Evolutionary conservation across 2,797 vertebrate species (phyloP).

Genomic region (Dipus sagitta): DNA sequence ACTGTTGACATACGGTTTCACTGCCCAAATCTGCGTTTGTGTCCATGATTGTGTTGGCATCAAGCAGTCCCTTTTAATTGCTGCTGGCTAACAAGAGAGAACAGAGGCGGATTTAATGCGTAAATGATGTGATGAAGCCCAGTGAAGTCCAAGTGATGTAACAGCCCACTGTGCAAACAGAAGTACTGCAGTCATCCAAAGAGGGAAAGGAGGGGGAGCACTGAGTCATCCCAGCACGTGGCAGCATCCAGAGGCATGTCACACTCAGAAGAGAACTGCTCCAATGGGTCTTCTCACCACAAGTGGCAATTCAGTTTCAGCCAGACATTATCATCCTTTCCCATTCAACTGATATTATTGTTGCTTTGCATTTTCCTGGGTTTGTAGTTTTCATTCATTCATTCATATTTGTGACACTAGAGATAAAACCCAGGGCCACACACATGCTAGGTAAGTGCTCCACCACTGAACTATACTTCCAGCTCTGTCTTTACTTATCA

Average conservation of each 20-base stretch:
- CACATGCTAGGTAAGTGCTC: neutral
- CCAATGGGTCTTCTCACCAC: neutral
- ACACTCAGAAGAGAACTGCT: rapidly evolving
- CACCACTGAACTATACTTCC: neutral
- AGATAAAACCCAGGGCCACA: neutral
- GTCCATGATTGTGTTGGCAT: slow-evolving; percentile 62
- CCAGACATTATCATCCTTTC: neutral
- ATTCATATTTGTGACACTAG: neutral
- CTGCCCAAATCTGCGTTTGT: slow-evolving; percentile 39
- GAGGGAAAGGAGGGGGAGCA: neutral
- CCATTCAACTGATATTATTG: neutral
- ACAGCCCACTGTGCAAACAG: slow-evolving; percentile 60
- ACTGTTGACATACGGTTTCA: slow-evolving; percentile 55
- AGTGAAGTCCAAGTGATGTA: slow-evolving; percentile 66
- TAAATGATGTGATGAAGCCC: slow-evolving; percentile 70
- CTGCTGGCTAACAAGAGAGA: slow-evolving; percentile 72
- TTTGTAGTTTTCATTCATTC: slow-evolving; percentile 4
- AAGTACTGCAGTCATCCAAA: neutral
- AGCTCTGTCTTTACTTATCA: neutral
- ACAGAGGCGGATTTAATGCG: slow-evolving; percentile 69
- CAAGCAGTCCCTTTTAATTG: slow-evolving; percentile 58
- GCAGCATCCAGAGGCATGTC: neutral
- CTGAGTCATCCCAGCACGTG: neutral
- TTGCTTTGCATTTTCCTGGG: neutral
- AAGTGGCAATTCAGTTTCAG: neutral